Conservation (phyloP, 1,140 invertebrate genomes). For the Brachionus asplanchnoidis region DNA sequence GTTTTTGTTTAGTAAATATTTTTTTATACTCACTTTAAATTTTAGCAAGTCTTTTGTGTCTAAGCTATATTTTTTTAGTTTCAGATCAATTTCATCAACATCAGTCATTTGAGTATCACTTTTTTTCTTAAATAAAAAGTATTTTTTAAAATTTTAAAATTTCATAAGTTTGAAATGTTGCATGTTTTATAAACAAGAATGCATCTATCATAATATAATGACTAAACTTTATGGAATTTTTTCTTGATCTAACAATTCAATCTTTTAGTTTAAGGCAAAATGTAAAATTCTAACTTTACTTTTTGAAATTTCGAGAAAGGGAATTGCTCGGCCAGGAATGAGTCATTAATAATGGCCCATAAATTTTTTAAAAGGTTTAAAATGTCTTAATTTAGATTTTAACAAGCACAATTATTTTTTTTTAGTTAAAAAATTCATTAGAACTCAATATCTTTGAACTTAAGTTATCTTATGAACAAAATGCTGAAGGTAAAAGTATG, state of each 20-base stretch:
- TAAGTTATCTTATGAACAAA: too few relatives aligned
- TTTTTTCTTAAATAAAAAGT: not conserved
- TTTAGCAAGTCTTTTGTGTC: not conserved
- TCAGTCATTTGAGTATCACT: constrained; percentile 28
- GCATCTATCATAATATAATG: not conserved
- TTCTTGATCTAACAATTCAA: not conserved
- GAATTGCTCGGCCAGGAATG: too few relatives aligned
- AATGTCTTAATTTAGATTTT: too few relatives aligned
- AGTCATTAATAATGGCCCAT: too few relatives aligned
- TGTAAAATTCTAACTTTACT: too few relatives aligned
- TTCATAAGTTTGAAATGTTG: not conserved
- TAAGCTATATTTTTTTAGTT: constrained; percentile 18
- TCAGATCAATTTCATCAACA: constrained; percentile 23
- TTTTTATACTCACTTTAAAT: constrained; percentile 1
- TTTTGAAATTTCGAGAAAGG: too few relatives aligned
- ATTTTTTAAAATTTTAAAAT: not conserved
- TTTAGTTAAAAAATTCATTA: too few relatives aligned
- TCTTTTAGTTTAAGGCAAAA: too few relatives aligned
- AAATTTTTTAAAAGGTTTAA: too few relatives aligned
- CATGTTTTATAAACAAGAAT: not conserved
- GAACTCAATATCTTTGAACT: too few relatives aligned
- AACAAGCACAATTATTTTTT: too few relatives aligned
- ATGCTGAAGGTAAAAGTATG: too few relatives aligned
- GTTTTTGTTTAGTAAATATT: not conserved
- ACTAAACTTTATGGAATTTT: not conserved